These are phyloP conservation scores for Acanthisitta chloris DNA, from an alignment of 2,113 vertebrate genomes.

Conservation along the genomic window DNA sequence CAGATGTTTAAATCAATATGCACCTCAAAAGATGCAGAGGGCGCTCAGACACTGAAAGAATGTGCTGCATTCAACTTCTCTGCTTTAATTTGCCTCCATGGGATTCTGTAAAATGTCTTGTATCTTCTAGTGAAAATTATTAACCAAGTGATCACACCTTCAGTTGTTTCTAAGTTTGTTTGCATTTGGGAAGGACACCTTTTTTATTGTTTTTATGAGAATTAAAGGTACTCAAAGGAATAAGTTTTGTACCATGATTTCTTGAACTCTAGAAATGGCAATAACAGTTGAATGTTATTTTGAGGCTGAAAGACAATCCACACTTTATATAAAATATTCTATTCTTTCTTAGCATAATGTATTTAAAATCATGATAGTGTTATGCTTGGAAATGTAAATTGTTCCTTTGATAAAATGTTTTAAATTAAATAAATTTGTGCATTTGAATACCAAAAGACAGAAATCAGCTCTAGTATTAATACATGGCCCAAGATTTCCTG, in stretches of 20 bases:
- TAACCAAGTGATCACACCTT: neutral
- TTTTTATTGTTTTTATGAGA: neutral
- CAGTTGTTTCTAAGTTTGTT: neutral
- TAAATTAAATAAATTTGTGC: neutral
- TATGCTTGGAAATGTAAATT: neutral
- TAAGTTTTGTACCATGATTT: neutral
- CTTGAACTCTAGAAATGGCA: neutral
- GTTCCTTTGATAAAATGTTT: neutral
- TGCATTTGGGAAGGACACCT: neutral
- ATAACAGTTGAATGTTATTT: neutral
- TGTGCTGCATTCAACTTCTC: neutral
- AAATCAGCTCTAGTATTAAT: neutral
- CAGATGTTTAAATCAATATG: neutral
- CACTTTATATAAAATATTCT: neutral
- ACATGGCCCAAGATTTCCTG: neutral
- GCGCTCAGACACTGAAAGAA: conserved; percentile 8
- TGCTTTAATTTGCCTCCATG: neutral
- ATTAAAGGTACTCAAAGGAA: neutral
- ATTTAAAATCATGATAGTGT: neutral
- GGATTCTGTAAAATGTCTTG: neutral
- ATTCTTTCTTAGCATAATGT: neutral
- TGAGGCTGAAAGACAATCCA: neutral
- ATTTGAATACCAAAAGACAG: neutral
- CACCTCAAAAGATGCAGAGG: neutral
- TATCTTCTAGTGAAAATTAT: neutral